Percentiles rank a stretch among this genome's conserved stretches.
These are phyloP conservation scores for Andrena flavipes DNA, from an alignment of 2,888 invertebrate genomes.

Conservation along the genomic window DNA sequence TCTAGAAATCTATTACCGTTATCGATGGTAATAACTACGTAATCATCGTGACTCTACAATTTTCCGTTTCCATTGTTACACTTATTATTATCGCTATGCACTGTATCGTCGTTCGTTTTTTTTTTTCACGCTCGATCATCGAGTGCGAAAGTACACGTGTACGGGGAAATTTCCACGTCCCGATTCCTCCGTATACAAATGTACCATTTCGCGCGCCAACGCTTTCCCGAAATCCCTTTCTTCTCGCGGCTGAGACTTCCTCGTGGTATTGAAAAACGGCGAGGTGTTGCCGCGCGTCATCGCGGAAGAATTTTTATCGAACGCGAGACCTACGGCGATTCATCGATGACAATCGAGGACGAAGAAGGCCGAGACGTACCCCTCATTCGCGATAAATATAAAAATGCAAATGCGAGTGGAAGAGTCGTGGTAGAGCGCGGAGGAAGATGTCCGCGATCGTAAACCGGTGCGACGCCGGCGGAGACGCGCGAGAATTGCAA, in stretches of 20 bases:
- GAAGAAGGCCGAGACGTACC: slow-evolving; percentile 43
- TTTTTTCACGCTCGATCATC: too few relatives aligned
- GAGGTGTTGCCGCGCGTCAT: slow-evolving; percentile 36
- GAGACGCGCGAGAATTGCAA: slow-evolving; percentile 61
- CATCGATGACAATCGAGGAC: slow-evolving; percentile 58
- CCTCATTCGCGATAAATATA: slow-evolving; percentile 78
- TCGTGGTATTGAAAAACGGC: neutral
- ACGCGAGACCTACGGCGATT: slow-evolving; percentile 42
- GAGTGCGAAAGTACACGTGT: too few relatives aligned
- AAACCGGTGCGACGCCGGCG: slow-evolving; percentile 66
- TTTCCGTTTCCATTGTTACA: too few relatives aligned
- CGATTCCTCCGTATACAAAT: neutral
- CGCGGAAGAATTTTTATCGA: slow-evolving; percentile 55
- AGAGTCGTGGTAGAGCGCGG: slow-evolving; percentile 46
- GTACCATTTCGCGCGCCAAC: neutral
- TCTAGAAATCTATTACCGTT: too few relatives aligned
- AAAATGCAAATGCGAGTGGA: slow-evolving; percentile 78
- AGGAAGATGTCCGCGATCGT: slow-evolving; percentile 66
- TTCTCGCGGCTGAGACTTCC: slow-evolving; percentile 3
- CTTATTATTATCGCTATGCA: too few relatives aligned
- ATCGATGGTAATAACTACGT: too few relatives aligned
- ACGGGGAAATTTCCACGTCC: too few relatives aligned
- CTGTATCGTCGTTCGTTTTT: too few relatives aligned
- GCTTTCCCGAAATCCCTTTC: slow-evolving; percentile 3
- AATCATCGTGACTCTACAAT: too few relatives aligned